Evolutionary conservation across 2,888 invertebrate species (phyloP).

Genomic region (Anarsia innoxiella): DNA sequence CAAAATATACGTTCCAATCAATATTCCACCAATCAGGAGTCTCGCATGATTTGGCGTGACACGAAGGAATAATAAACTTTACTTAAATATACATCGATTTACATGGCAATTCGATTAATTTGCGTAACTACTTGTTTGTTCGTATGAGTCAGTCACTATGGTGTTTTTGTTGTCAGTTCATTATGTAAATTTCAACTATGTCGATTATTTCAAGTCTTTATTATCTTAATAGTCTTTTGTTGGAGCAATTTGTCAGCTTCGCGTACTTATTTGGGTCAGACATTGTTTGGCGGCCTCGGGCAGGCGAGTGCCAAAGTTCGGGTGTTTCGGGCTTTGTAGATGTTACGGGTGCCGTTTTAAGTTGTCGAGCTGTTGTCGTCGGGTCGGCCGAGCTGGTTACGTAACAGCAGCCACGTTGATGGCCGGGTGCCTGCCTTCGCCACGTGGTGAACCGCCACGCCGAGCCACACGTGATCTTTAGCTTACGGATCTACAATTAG

Average conservation of each 20-base stretch:
- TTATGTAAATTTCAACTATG: not conserved
- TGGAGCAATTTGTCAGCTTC: conserved; percentile 19
- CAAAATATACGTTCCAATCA: conserved; percentile 10
- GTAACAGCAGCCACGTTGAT: conserved; percentile 41
- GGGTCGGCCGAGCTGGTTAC: conserved; percentile 28
- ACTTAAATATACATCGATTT: conserved; percentile 16
- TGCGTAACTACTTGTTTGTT: conserved; percentile 16
- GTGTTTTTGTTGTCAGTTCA: conserved; percentile 13
- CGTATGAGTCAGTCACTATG: conserved; percentile 16
- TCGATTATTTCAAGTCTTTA: conserved; percentile 15
- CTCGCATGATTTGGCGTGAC: conserved; percentile 11
- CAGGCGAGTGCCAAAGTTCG: conserved; percentile 17
- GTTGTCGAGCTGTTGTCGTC: not conserved
- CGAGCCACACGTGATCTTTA: conserved; percentile 26
- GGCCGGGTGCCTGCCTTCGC: conserved; percentile 26
- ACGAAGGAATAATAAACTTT: conserved; percentile 8
- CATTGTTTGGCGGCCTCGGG: conserved; percentile 33
- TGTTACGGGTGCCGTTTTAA: not conserved
- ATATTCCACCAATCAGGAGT: conserved; percentile 10
- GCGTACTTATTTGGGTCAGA: conserved; percentile 27
- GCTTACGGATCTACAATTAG: conserved; percentile 16
- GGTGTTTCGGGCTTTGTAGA: not conserved
- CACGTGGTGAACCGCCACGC: conserved; percentile 43
- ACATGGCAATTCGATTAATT: conserved; percentile 28
- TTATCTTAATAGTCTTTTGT: conserved; percentile 25